Conservation (phyloP, 2,113 vertebrate genomes). For the Cyprinodon tularosa region DNA sequence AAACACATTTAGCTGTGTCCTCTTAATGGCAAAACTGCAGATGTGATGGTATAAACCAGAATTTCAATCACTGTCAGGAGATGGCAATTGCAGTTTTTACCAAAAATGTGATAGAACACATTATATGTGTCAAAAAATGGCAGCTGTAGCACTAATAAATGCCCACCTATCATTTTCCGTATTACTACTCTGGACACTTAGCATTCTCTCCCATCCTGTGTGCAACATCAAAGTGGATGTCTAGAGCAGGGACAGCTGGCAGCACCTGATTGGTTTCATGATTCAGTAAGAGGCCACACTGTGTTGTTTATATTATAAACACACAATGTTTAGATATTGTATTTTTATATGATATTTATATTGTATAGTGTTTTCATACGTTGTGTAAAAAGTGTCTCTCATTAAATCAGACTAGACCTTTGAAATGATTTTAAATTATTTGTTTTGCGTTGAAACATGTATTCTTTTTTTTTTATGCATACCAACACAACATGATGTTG, state of each 20-base stretch:
- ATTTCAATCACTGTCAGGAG: not conserved
- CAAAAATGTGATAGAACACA: constrained; percentile 23
- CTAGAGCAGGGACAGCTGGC: constrained; percentile 65
- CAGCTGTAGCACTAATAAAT: constrained; percentile 36
- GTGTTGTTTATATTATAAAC: constrained; percentile 54
- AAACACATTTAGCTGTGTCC: not conserved
- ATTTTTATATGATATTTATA: constrained; percentile 1
- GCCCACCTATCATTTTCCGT: constrained; percentile 42
- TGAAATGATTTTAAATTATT: no score
- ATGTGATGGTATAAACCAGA: not conserved
- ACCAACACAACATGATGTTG: no score
- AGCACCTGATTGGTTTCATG: constrained; percentile 55
- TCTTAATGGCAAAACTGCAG: not conserved
- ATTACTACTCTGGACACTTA: constrained; percentile 53
- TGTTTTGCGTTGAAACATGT: no score
- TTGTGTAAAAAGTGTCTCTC: not conserved
- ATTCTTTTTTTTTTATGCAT: no score
- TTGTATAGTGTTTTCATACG: not conserved
- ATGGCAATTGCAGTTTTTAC: constrained; percentile 2
- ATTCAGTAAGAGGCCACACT: constrained; percentile 43
- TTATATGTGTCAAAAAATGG: constrained; percentile 29
- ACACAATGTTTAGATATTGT: constrained; percentile 22
- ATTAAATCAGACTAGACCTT: not conserved
- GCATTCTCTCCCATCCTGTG: constrained; percentile 59
- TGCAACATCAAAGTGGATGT: constrained; percentile 67